Base-by-base conservation (phyloP, 1,140 invertebrate species). In the Atta colombica region DNA sequence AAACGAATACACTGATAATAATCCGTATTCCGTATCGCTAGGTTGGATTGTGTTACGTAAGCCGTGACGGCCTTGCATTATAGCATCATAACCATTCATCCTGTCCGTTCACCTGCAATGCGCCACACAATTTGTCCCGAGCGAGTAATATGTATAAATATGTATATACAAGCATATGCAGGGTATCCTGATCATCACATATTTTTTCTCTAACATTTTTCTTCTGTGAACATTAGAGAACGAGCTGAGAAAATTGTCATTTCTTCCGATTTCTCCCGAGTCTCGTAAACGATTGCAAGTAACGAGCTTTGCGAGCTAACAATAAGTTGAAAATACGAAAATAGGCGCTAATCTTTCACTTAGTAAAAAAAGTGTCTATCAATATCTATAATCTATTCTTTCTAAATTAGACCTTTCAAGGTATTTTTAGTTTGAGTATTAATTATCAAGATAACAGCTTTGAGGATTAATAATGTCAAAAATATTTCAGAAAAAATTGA, bases 81-180 rank as follows among this genome's bases (percentile, higher is more conserved):
- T 93, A 93, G 90, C 93, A 93, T 94, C 93, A 93, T 93, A 93
- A 94, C 92, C 93, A 93, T 94, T 94, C 93, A 93, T 94, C 90
- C 93, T 93, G 92, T 93, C 93, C 93, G 91, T 92, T 94, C 93
- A 94, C 94, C 94, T 94, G 93, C 92, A 93, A 93, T 94, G 92
- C 93, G 92, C 92, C 92, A 93, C 89, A 89, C 90, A 91, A 91
- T 91, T 91, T 90, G 92, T 92, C 85, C 88, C 87, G 31, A 77
- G 74, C 80, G 72, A 66, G 68, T 87, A 72, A 88, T 90, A 88
- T 77, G 28, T n/a, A 61, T 45, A 45, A 1, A 45, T 45, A 45
- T 45, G 25, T 66, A 45, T 39, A 85, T n/a, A 81, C 61, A 81
- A 45, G 39, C 2, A 45, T 69, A 31, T 28, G 28, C 35, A 55